These are phyloP conservation scores for Brachionus manjavacas DNA, from an alignment of 1,140 invertebrate species.

Conservation along the genomic window DNA sequence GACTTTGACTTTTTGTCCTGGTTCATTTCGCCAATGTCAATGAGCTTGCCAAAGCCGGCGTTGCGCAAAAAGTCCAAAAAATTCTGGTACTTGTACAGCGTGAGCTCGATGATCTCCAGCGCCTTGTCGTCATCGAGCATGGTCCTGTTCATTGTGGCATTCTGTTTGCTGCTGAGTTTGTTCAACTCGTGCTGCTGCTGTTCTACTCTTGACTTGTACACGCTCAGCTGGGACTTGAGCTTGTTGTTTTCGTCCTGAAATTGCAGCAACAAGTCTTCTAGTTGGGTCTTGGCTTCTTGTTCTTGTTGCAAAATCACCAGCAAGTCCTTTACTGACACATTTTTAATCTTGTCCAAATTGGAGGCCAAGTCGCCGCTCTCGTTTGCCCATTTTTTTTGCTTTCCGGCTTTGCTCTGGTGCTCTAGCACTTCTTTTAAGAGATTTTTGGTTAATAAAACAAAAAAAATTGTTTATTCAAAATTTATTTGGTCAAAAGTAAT, in stretches of 20 bases:
- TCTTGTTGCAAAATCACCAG: neutral
- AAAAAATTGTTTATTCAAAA: no score
- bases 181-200: conserved; percentile 40
- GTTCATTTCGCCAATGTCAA: conserved; percentile 29
- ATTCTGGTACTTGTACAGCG: conserved; percentile 54
- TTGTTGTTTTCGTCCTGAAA: conserved; percentile 19
- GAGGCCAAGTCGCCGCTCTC: neutral
- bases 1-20: neutral
- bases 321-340: conserved; percentile 11
- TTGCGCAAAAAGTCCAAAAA: conserved; percentile 54
- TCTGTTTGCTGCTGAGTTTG: conserved; percentile 37
- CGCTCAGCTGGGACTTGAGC: conserved; percentile 47
- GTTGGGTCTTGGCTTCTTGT: conserved; percentile 2
- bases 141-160: conserved; percentile 33
- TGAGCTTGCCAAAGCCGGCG: conserved; percentile 47
- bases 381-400: neutral
- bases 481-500: no score
- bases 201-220: conserved; percentile 47
- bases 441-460: no score
- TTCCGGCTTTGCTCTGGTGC: no score
- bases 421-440: no score
- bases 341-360: conserved; percentile 1
- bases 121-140: conserved; percentile 52
- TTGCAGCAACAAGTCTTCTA: conserved; percentile 18
- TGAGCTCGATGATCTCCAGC: conserved; percentile 52